Percentiles rank a stretch among this genome's conserved stretches.
phyloP scores from a whole-genome alignment of 2,797 vertebrate species.

The Cyclura pinguis region DNA sequence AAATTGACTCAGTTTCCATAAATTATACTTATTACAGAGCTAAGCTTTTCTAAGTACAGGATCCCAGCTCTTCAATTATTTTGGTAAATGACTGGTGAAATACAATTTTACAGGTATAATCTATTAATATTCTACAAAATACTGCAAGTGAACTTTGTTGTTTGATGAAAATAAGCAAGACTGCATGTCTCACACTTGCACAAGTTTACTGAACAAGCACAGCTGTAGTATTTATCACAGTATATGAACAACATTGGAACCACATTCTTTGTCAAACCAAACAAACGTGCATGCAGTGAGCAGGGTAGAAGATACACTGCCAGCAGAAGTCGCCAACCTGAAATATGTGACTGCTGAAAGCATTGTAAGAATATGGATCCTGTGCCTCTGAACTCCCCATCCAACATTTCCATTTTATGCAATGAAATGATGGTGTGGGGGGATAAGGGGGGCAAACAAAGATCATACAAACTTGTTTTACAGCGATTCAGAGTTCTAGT shows the following conservation, averaged over 20 bases:
- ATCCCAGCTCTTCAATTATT: not conserved
- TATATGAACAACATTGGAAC: not conserved
- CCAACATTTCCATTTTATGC: not conserved
- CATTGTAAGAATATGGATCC: not conserved
- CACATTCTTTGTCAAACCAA: not conserved
- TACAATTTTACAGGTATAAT: not conserved
- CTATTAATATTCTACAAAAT: constrained; percentile 45
- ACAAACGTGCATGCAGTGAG: not conserved
- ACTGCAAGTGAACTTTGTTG: constrained; percentile 60
- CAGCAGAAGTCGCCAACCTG: no score
- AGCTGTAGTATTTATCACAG: not conserved
- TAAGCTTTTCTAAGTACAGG: not conserved
- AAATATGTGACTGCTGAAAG: not conserved
- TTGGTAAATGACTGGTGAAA: not conserved
- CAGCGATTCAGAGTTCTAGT: not conserved
- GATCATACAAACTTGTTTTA: not conserved
- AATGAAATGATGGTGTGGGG: not conserved
- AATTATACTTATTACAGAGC: not conserved
- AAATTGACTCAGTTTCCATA: not conserved
- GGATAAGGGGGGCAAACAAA: not conserved
- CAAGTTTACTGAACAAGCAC: not conserved
- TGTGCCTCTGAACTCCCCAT: not conserved
- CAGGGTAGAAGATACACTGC: not conserved
- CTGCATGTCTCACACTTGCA: not conserved
- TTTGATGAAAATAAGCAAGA: constrained; percentile 55